These are phyloP conservation scores for Protonemura montana DNA, from an alignment of 2,888 invertebrate genomes.

Conservation along the genomic window DNA sequence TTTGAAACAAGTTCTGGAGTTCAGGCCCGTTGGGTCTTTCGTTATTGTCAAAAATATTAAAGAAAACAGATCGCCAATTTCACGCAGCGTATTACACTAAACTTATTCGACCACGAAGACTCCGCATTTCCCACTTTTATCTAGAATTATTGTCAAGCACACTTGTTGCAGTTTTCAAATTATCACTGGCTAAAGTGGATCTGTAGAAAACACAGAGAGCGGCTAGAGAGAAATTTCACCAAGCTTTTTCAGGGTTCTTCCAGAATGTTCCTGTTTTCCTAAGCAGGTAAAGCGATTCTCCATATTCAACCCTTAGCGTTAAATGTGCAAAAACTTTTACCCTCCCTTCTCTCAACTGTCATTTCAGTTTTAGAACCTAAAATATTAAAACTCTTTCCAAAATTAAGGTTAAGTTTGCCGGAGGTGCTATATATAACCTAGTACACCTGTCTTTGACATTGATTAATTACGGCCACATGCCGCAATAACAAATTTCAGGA, in stretches of 20 bases:
- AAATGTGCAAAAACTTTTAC: neutral
- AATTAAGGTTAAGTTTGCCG: neutral
- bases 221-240: neutral
- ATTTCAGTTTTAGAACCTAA: neutral
- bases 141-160: neutral
- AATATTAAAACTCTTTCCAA: conserved; percentile 12
- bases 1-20: neutral
- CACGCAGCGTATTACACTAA: neutral
- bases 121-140: neutral
- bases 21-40: too few relatives aligned
- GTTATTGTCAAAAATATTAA: neutral
- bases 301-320: neutral
- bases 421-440: neutral
- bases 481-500: neutral
- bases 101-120: too few relatives aligned
- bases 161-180: neutral
- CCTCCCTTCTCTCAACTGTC: neutral
- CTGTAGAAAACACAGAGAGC: neutral
- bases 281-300: neutral
- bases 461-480: neutral
- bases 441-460: neutral
- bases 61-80: neutral
- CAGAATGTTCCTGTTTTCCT: too few relatives aligned
- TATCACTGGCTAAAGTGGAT: neutral
- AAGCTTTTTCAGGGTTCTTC: neutral